These are phyloP conservation scores for Numenius phaeopus DNA, from an alignment of 2,797 vertebrate species.

Conservation along the genomic window DNA sequence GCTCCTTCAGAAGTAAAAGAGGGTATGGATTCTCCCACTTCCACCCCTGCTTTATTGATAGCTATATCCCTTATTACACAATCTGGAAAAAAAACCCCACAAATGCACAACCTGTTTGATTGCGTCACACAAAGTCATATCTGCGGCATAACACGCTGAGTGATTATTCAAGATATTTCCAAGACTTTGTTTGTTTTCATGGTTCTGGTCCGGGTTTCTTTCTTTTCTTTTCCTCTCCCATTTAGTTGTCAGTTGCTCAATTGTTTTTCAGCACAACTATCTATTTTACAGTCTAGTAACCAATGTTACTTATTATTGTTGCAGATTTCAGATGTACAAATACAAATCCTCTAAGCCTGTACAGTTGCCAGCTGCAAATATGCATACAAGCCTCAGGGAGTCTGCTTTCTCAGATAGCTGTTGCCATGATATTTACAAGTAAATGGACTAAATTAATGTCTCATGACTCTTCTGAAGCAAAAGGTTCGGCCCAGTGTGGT, in stretches of 20 bases:
- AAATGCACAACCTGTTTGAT: neutral
- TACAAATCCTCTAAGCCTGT: neutral
- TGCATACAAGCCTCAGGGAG: neutral
- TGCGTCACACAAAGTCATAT: too few species aligned
- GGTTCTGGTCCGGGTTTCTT: neutral
- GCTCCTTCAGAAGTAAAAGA: neutral
- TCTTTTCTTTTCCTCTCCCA: neutral
- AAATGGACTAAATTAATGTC: neutral
- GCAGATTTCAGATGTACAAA: neutral
- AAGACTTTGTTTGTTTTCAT: neutral
- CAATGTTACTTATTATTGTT: neutral
- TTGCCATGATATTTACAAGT: constrained; percentile 30
- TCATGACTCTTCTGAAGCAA: neutral
- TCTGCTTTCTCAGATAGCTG: neutral
- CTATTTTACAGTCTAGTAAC: neutral
- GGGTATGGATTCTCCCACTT: neutral
- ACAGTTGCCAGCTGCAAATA: neutral
- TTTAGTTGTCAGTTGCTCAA: neutral
- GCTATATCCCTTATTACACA: neutral
- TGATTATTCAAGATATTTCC: neutral
- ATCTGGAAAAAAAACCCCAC: neutral
- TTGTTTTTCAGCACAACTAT: neutral
- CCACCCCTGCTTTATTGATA: neutral
- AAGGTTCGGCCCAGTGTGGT: neutral
- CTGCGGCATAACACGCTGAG: neutral